These are phyloP conservation scores for Apamea sordens DNA, from an alignment of 2,888 invertebrate species.

Conservation along the genomic window DNA sequence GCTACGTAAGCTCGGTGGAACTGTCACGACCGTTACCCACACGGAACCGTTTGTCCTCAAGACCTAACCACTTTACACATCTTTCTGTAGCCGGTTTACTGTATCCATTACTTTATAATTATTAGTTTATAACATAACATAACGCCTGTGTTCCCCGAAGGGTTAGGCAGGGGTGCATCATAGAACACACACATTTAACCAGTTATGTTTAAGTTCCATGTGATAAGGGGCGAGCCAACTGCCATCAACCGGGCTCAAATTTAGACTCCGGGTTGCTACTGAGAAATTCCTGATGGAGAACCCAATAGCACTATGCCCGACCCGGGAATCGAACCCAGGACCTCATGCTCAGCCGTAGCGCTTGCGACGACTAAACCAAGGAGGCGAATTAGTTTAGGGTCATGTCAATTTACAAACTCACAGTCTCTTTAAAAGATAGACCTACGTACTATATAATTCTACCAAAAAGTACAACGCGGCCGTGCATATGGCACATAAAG, in stretches of 20 bases:
- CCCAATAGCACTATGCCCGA: background rate
- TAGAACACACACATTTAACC: background rate
- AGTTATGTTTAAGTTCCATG: background rate
- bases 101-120: constrained; percentile 36
- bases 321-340: background rate
- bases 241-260: background rate
- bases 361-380: background rate
- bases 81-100: constrained; percentile 69
- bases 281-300: background rate
- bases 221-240: background rate
- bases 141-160: background rate
- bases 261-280: background rate
- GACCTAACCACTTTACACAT: constrained; percentile 61
- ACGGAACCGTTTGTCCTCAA: constrained; percentile 75
- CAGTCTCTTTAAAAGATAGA: background rate
- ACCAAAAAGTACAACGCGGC: background rate
- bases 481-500: background rate
- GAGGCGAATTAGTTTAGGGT: background rate
- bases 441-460: background rate
- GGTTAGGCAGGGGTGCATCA: background rate
- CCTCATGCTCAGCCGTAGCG: background rate
- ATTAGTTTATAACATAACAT: background rate
- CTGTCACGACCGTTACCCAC: constrained; percentile 82
- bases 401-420: background rate
- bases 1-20: constrained; percentile 62